These are phyloP conservation scores for Acropora yongei DNA, from an alignment of 64 coral and sea anemone genomes.

Conservation along the genomic window DNA sequence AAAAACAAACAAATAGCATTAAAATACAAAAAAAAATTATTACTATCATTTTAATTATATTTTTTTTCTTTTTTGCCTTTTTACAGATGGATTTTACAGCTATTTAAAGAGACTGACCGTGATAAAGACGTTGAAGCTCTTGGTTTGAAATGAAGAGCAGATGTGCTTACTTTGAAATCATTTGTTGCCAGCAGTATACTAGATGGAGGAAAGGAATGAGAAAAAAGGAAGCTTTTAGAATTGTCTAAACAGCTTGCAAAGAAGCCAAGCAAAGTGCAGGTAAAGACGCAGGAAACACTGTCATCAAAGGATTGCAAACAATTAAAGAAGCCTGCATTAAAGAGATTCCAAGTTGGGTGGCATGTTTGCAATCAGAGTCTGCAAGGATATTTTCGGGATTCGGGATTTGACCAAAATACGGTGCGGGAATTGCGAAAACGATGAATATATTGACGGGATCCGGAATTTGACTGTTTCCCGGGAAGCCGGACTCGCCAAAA, in stretches of 20 bases:
- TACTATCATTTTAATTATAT: too few species aligned
- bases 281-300: neutral
- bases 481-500: too few species aligned
- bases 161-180: conserved; percentile 18
- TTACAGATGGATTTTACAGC: conserved; percentile 49
- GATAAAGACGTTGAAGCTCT: conserved; percentile 29
- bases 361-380: conserved; percentile 31
- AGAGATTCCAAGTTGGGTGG: conserved; percentile 46
- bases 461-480: too few species aligned
- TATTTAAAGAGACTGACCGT: neutral
- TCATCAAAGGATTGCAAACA: conserved; percentile 21
- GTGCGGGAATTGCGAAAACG: too few species aligned
- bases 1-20: too few species aligned
- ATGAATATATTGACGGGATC: too few species aligned
- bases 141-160: conserved; percentile 17
- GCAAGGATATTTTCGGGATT: neutral
- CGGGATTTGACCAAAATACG: too few species aligned
- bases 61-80: neutral
- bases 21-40: too few species aligned
- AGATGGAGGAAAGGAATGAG: too few species aligned
- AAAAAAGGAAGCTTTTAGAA: too few species aligned
- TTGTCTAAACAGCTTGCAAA: neutral
- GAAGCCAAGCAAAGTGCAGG: neutral
- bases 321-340: neutral
- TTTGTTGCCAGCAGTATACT: neutral